Evolutionary conservation across 2,797 vertebrate species (phyloP).

Genomic region (Acipenser oxyrinchus): DNA sequence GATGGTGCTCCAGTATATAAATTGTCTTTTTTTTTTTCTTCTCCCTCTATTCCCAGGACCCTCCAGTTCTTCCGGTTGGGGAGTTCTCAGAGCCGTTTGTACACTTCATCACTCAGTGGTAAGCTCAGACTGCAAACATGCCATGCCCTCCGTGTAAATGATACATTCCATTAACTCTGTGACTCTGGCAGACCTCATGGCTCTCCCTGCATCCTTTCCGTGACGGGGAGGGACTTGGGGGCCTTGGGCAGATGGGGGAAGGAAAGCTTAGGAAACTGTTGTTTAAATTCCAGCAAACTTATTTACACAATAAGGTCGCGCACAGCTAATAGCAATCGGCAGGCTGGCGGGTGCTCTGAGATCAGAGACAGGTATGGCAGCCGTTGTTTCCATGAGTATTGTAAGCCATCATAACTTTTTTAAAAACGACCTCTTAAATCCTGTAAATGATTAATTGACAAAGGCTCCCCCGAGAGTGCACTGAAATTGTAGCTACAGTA

Average conservation of each 20-base stretch:
- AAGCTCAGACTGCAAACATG: conserved; percentile 54
- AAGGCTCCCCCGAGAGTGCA: no score
- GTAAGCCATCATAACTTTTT: no score
- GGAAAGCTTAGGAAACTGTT: conserved; percentile 61
- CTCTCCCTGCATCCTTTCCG: conserved; percentile 48
- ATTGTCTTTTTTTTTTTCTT: conserved; percentile 17
- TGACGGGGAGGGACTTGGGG: conserved; percentile 51
- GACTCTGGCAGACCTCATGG: conserved; percentile 46
- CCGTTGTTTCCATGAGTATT: no score
- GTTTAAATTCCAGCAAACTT: conserved; percentile 73
- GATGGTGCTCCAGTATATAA: no score
- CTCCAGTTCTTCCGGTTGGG: conserved; percentile 84
- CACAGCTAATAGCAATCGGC: conserved; percentile 21
- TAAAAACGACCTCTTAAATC: no score
- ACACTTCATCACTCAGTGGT: conserved; percentile 98
- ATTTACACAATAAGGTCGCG: conserved; percentile 74
- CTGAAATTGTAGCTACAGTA: no score
- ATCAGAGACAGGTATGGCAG: no score
- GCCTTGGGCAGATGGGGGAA: conserved; percentile 64
- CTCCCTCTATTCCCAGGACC: conserved; percentile 68
- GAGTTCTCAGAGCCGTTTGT: conserved; percentile 95
- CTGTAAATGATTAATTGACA: no score
- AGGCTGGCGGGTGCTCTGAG: not conserved
- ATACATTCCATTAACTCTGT: conserved; percentile 54
- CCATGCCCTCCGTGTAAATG: conserved; percentile 50